A percentile compares a stretch with the other conserved stretches of the same genome.
phyloP scores from a whole-genome alignment of 1,140 invertebrate species.

The Drosophila hydei region DNA sequence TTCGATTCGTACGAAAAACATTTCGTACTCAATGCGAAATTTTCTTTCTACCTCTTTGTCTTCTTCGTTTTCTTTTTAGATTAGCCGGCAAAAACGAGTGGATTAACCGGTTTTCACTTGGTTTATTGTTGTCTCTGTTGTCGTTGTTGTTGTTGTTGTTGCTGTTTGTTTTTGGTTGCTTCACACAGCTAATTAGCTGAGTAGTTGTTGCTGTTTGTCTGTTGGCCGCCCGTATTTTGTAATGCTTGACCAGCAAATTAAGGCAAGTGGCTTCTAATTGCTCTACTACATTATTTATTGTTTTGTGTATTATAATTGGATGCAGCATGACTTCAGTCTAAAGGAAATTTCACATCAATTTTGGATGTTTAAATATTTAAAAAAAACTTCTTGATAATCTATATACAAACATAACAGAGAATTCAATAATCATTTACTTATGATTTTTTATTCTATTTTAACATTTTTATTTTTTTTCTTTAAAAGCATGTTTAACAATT shows the following conservation, averaged over 20 bases:
- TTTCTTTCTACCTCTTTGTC: conserved; percentile 4
- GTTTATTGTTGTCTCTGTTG: conserved; percentile 4
- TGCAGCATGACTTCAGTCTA: background rate
- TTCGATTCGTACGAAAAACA: conserved; percentile 24
- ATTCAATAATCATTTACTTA: too few species aligned
- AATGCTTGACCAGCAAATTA: conserved; percentile 42
- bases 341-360: too few species aligned
- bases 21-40: conserved; percentile 40
- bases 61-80: conserved; percentile 13
- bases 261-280: conserved; percentile 40
- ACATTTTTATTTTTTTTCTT: too few species aligned
- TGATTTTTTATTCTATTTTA: too few species aligned
- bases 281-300: conserved; percentile 33
- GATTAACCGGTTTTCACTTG: conserved; percentile 44
- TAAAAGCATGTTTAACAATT: too few species aligned
- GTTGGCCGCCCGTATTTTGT: conserved; percentile 32
- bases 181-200: conserved; percentile 47
- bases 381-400: too few species aligned
- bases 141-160: conserved; percentile 20
- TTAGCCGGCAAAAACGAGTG: conserved; percentile 41
- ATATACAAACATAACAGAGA: too few species aligned
- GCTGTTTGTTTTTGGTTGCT: conserved; percentile 11
- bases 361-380: too few species aligned
- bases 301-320: conserved; percentile 16
- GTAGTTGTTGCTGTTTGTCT: conserved; percentile 22